phyloP scores from a whole-genome alignment of 2,797 vertebrate species.

The Scolopax bukidnonensis region DNA sequence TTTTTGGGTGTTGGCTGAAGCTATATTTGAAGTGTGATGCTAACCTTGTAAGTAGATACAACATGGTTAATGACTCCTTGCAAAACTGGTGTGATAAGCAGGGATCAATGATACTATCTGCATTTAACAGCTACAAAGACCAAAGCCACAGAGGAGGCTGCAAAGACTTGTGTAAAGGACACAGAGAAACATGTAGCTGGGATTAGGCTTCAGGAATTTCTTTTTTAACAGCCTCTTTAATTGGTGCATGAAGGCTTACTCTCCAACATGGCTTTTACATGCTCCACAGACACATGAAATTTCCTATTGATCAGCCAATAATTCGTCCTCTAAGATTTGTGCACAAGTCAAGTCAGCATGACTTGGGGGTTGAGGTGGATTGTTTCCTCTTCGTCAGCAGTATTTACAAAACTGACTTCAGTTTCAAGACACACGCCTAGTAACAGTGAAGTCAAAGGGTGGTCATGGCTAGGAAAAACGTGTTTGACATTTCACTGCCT shows the following conservation, averaged over 20 bases:
- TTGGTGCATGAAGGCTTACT: background rate
- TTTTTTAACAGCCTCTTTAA: background rate
- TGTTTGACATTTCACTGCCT: background rate
- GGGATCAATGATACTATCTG: background rate
- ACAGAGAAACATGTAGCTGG: background rate
- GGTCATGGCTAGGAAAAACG: background rate
- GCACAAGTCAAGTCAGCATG: background rate
- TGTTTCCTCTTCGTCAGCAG: slow-evolving; percentile 28
- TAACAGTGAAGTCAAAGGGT: slow-evolving; percentile 11
- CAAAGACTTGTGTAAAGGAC: background rate
- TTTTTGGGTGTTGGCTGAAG: background rate
- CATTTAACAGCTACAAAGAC: background rate
- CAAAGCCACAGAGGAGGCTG: background rate
- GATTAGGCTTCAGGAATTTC: background rate
- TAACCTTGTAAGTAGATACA: background rate
- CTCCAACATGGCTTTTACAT: background rate
- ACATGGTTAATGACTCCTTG: background rate
- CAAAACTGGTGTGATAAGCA: background rate
- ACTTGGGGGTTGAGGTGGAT: slow-evolving; percentile 1
- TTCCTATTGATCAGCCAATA: slow-evolving; percentile 40
- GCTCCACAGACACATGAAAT: background rate
- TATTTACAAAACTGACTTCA: slow-evolving; percentile 56
- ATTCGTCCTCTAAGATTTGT: background rate
- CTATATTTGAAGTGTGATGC: background rate
- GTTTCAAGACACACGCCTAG: slow-evolving; percentile 51